phyloP scores from a whole-genome alignment of 1,140 invertebrate genomes.

The Zelostemma sp. region DNA sequence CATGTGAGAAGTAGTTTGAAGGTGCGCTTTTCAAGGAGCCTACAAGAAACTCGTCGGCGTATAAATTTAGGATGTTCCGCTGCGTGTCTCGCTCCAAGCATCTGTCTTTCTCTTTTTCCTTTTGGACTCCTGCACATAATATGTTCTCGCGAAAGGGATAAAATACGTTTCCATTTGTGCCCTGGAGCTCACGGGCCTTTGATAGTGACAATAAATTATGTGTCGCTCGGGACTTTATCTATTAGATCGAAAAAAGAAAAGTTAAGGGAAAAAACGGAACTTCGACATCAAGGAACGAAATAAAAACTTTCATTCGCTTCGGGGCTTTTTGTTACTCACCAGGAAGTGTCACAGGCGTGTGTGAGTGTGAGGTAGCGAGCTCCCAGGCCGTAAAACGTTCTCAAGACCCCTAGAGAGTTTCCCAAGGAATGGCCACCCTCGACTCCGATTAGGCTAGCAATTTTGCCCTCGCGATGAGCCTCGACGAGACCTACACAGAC shows the following conservation, averaged over 20 bases:
- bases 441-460: constrained; percentile 76
- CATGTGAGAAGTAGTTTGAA: constrained; percentile 5
- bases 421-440: constrained; percentile 86
- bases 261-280: constrained; percentile 8
- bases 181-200: constrained; percentile 13
- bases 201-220: constrained; percentile 27
- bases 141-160: constrained; percentile 10
- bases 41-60: constrained; percentile 24
- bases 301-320: not conserved
- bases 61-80: constrained; percentile 32
- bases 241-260: not conserved
- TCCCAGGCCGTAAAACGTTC: constrained; percentile 87
- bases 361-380: constrained; percentile 80
- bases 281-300: constrained; percentile 14
- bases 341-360: constrained; percentile 79
- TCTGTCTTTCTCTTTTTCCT: no score
- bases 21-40: constrained; percentile 13
- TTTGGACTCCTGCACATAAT: constrained; percentile 5
- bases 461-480: constrained; percentile 73
- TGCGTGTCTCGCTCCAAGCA: constrained; percentile 1
- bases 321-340: constrained; percentile 68
- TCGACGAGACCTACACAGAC: constrained; percentile 66
- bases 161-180: constrained; percentile 12
- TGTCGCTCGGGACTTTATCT: constrained; percentile 18
- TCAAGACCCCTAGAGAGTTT: constrained; percentile 84